A percentile compares a stretch with the other conserved stretches of the same genome.
phyloP scores from a whole-genome alignment of 2,113 vertebrate species.

The Gadus macrocephalus region DNA sequence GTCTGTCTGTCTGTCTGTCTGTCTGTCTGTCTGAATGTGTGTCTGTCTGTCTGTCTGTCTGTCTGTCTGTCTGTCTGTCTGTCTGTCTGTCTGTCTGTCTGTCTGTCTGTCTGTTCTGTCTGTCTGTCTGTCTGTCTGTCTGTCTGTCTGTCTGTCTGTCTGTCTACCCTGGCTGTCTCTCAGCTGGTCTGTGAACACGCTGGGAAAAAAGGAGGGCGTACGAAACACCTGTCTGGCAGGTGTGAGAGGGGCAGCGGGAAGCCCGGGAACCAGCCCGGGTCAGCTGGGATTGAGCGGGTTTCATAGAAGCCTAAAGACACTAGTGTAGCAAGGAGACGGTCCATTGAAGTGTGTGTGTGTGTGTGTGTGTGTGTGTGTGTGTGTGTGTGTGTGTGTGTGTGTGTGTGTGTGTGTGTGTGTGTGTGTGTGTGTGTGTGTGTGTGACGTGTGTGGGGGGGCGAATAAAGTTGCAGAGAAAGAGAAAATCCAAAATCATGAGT shows the following conservation, averaged over 20 bases:
- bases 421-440: slow-evolving; percentile 17
- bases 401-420: slow-evolving; percentile 13
- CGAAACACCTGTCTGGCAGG: neutral
- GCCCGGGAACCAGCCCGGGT: slow-evolving; percentile 17
- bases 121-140: slow-evolving; percentile 8
- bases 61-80: slow-evolving; percentile 6
- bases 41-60: neutral
- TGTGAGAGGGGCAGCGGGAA: slow-evolving; percentile 19
- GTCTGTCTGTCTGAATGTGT: slow-evolving; percentile 5
- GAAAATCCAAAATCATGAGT: too few relatives aligned
- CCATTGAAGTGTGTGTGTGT: slow-evolving; percentile 17
- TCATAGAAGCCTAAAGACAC: too few relatives aligned
- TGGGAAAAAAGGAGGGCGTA: neutral
- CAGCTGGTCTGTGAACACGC: neutral
- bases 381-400: slow-evolving; percentile 18
- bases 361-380: slow-evolving; percentile 8
- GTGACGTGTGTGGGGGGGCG: neutral
- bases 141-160: slow-evolving; percentile 4
- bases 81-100: slow-evolving; percentile 5
- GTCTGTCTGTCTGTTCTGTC: neutral
- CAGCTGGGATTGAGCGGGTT: neutral
- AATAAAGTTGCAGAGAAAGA: too few relatives aligned
- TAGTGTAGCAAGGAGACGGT: neutral
- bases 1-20: slow-evolving; percentile 7
- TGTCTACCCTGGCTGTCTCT: neutral